phyloP scores from a whole-genome alignment of 2,797 vertebrate genomes.

The Rhinogobio ventralis region DNA sequence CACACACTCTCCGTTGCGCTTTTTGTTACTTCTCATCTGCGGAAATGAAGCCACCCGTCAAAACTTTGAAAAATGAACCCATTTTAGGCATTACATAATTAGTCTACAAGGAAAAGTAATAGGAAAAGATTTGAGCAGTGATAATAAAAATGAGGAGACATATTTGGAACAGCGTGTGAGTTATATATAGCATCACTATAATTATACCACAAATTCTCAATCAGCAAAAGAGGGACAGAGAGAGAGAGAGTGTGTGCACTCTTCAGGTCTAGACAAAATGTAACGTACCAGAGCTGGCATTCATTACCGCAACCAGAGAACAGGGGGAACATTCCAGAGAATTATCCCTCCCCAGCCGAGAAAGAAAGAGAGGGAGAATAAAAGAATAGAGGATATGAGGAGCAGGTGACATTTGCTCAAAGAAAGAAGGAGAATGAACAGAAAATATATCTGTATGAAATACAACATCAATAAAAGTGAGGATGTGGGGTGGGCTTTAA shows the following conservation, averaged over 20 bases:
- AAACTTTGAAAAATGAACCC: constrained; percentile 25
- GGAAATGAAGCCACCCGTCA: constrained; percentile 34
- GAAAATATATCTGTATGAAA: constrained; percentile 36
- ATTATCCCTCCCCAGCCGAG: constrained; percentile 58
- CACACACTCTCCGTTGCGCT: neutral
- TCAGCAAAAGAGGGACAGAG: constrained; percentile 49
- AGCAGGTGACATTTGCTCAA: constrained; percentile 38
- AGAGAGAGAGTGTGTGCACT: constrained; percentile 61
- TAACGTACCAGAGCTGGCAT: constrained; percentile 65
- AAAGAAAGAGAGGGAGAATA: constrained; percentile 30
- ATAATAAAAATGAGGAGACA: constrained; percentile 62
- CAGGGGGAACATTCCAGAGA: constrained; percentile 65
- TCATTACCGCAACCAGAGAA: constrained; percentile 68
- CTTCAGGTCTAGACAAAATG: constrained; percentile 72
- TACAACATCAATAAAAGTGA: constrained; percentile 41
- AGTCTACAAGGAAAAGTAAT: constrained; percentile 47
- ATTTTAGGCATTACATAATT: constrained; percentile 35
- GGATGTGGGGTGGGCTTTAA: constrained; percentile 31
- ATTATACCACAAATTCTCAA: constrained; percentile 68
- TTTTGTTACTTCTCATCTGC: constrained; percentile 13
- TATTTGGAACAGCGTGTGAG: constrained; percentile 54
- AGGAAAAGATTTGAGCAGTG: constrained; percentile 55
- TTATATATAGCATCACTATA: constrained; percentile 73
- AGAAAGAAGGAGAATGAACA: constrained; percentile 9
- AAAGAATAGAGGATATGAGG: constrained; percentile 21